Percentiles rank a stretch among this genome's conserved stretches.
Conservation (phyloP, 2,113 vertebrate genomes). For the rat (Rattus norvegicus) region DNA sequence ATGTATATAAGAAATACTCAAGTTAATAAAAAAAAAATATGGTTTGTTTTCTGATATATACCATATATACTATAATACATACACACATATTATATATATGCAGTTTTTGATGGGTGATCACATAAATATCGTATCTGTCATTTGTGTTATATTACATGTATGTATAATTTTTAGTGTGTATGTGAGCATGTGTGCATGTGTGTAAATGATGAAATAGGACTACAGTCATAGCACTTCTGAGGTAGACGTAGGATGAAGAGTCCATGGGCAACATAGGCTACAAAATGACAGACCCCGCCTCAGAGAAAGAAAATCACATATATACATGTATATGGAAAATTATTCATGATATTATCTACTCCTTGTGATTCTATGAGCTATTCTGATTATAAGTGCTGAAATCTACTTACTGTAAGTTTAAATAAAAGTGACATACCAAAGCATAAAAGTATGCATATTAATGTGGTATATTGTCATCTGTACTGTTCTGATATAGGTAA, state of each 20-base stretch:
- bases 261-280: background rate
- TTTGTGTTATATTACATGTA: background rate
- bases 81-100: background rate
- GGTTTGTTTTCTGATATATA: background rate
- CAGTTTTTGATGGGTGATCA: too few species aligned
- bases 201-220: background rate
- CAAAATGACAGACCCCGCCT: background rate
- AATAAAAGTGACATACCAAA: background rate
- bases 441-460: background rate
- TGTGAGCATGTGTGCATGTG: background rate
- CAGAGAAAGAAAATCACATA: background rate
- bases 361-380: background rate
- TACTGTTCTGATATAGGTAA: background rate
- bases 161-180: background rate
- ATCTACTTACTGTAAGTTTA: background rate
- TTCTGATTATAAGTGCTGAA: background rate
- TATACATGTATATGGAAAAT: background rate
- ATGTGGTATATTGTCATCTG: background rate
- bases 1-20: too few species aligned
- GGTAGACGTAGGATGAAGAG: background rate
- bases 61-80: background rate
- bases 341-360: background rate
- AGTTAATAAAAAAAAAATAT: slow-evolving; percentile 43
- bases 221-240: background rate
- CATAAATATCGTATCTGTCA: too few species aligned